Evolutionary conservation across 2,113 vertebrate species (phyloP), one percentile per base, ranked within the genome.

Genomic region (Scartelaos histophorus): DNA sequence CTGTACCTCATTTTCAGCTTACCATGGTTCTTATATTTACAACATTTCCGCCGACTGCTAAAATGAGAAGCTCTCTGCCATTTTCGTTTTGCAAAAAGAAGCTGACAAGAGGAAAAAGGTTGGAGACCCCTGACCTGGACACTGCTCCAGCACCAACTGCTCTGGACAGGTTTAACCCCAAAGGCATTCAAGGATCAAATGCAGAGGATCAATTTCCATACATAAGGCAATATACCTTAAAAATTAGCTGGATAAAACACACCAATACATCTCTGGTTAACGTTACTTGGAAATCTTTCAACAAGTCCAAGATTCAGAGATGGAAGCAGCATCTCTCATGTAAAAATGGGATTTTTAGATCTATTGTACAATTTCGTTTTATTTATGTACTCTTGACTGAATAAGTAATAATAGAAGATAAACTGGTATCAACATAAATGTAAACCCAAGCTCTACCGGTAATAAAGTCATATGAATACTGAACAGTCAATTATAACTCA

Each of bases 401-500:
- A 17, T 17, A 24, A 61, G 58, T 57, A 2, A 9, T 57, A 0
- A 57, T 5, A 34, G 21, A 57, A 24, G 22, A 22, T 61, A 17
- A 61, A 61, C 15, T 11, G 58, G 7, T 19, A 34, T 61, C 15
- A 34, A 16, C 24, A 60, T 34, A 13, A 61, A 34, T 7, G 7
- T 17, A 9, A 34, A 17, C 13, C 58, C 7, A 21, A n/a, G 19
- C 24, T 61, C 13, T 5, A 15, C 16, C 25, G 19, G 58, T 61
- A 61, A 61, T 61, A 34, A 61, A 61, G 15, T 19, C 58, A 3
- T 61, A 25, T 58, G 56, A 58, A 25, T 58, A 58, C 56, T 58
- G 56, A 61, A 25, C 24, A 61, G 58, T 61, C 58, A 61, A 61
- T 61, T 61, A 61, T 17, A 61, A 61, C 35, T 21, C 66, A 53